A percentile compares a stretch with the other conserved stretches of the same genome.
Evolutionary conservation across 2,888 invertebrate species (phyloP).

Genomic region (Hirtodrosophila histrioides): DNA sequence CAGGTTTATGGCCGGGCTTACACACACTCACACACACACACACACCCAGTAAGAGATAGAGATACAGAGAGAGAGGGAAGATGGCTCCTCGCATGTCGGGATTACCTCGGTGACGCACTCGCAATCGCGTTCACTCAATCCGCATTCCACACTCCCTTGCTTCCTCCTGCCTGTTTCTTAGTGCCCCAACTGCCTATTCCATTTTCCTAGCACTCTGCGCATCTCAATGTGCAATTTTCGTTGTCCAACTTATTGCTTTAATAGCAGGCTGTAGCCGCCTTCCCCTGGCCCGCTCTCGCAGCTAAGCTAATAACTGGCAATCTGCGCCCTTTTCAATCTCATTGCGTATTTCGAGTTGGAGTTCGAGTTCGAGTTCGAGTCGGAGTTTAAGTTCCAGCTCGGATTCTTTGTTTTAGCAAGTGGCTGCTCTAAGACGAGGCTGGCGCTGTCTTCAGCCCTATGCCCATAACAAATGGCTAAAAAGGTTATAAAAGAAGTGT

Average conservation of each 20-base stretch:
- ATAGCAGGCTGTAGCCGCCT: conserved; percentile 48
- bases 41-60: conserved; percentile 1
- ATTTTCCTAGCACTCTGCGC: conserved; percentile 45
- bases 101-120: conserved; percentile 44
- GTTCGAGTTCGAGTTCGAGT: conserved; percentile 1
- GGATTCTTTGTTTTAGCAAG: conserved; percentile 14
- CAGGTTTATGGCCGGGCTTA: conserved; percentile 56
- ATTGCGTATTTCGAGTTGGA: conserved; percentile 37
- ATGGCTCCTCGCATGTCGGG: conserved; percentile 13
- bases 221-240: conserved; percentile 61
- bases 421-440: too few relatives aligned
- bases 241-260: conserved; percentile 65
- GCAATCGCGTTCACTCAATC: conserved; percentile 27
- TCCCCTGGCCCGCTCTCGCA: conserved; percentile 4
- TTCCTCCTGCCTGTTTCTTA: neutral
- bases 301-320: conserved; percentile 60
- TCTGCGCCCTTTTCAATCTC: conserved; percentile 62
- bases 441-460: too few relatives aligned
- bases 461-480: too few relatives aligned
- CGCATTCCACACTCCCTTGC: conserved; percentile 39
- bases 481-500: too few relatives aligned
- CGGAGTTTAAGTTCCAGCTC: conserved; percentile 8
- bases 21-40: conserved; percentile 15
- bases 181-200: conserved; percentile 5
- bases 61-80: too few relatives aligned